Conservation (phyloP, 2,888 invertebrate species). For the Leptinotarsa haldemani region DNA sequence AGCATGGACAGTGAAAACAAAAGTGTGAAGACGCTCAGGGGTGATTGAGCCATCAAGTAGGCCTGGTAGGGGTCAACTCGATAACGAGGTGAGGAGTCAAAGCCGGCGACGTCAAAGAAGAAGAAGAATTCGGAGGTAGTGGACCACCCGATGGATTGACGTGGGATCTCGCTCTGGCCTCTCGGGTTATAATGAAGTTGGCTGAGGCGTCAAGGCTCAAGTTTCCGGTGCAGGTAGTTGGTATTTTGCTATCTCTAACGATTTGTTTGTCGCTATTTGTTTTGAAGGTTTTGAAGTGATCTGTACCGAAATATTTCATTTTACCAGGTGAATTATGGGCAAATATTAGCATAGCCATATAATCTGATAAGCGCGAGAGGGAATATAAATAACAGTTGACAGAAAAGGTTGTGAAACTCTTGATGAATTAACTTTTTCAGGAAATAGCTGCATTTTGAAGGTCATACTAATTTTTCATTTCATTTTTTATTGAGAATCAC, state of each 20-base stretch:
- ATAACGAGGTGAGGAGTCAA: constrained; percentile 62
- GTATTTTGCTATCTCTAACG: constrained; percentile 21
- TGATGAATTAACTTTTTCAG: no score
- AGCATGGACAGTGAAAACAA: constrained; percentile 39
- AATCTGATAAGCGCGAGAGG: background rate
- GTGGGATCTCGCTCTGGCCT: constrained; percentile 30
- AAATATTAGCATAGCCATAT: background rate
- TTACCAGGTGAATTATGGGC: constrained; percentile 9
- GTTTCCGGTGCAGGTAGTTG: constrained; percentile 29
- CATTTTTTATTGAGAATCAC: no score
- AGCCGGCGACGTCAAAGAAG: constrained; percentile 45
- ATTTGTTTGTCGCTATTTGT: constrained; percentile 23
- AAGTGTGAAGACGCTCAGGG: constrained; percentile 45
- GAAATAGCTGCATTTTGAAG: no score
- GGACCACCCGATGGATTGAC: constrained; percentile 51
- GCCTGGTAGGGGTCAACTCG: constrained; percentile 53
- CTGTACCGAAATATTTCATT: constrained; percentile 7
- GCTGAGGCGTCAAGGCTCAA: constrained; percentile 24
- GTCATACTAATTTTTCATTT: no score
- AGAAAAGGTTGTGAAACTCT: no score
- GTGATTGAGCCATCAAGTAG: constrained; percentile 61
- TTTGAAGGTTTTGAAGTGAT: constrained; percentile 12
- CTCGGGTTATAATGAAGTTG: constrained; percentile 28
- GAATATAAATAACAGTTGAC: no score
- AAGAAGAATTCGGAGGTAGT: constrained; percentile 33